These are phyloP conservation scores for Cephalotes varians DNA, from an alignment of 2,888 invertebrate species.

Conservation along the genomic window DNA sequence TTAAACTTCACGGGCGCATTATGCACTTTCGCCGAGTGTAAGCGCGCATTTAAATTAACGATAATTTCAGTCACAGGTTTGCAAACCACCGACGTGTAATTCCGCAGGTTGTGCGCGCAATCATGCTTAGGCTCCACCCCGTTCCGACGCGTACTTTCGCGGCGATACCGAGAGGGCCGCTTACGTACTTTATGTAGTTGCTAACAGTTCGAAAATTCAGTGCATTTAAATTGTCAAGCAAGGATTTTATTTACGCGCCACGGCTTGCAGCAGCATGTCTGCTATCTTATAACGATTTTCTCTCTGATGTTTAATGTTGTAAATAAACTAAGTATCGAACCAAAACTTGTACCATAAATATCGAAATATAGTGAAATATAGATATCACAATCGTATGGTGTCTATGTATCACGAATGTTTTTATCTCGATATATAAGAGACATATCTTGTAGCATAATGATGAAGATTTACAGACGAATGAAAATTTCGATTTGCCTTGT, in stretches of 20 bases:
- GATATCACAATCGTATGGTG: neutral
- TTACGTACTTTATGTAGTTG: constrained; percentile 25
- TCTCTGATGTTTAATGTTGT: constrained; percentile 1
- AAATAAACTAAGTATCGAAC: neutral
- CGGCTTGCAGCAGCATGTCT: neutral
- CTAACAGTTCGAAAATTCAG: neutral
- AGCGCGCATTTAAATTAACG: constrained; percentile 76
- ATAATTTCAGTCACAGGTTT: constrained; percentile 71
- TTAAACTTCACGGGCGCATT: constrained; percentile 65
- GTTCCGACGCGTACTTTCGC: constrained; percentile 52
- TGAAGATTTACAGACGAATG: neutral
- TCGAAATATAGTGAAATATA: neutral
- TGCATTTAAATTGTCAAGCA: constrained; percentile 23
- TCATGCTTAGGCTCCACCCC: constrained; percentile 48
- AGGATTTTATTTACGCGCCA: constrained; percentile 29
- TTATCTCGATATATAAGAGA: neutral
- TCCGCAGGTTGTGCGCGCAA: constrained; percentile 54
- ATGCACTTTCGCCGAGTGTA: constrained; percentile 63
- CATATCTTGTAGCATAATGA: constrained; percentile 3
- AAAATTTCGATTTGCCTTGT: constrained; percentile 38
- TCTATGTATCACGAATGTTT: neutral
- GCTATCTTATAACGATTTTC: neutral
- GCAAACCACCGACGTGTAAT: constrained; percentile 58
- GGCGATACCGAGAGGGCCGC: constrained; percentile 46
- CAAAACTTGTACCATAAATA: too few species aligned